phyloP scores from a whole-genome alignment of 2,113 vertebrate species.

The Lycocorax pyrrhopterus region DNA sequence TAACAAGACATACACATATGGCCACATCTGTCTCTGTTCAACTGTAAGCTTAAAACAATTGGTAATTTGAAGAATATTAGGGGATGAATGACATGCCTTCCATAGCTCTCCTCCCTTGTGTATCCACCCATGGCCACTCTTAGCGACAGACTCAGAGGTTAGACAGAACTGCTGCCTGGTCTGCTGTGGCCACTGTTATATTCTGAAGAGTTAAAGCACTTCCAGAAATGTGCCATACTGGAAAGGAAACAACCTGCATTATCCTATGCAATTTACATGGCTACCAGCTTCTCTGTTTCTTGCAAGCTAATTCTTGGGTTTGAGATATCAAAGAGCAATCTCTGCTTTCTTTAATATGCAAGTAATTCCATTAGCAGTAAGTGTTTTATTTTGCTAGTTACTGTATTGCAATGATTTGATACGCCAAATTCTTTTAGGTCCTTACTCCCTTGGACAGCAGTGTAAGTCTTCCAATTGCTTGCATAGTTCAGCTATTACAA shows the following conservation, averaged over 20 bases:
- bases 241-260: not conserved
- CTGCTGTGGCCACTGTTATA: not conserved
- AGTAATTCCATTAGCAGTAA: not conserved
- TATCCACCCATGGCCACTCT: not conserved
- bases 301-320: not conserved
- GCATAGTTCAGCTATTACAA: conserved; percentile 25
- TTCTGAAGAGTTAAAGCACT: not conserved
- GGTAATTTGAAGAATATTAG: not conserved
- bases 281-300: not conserved
- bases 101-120: not conserved
- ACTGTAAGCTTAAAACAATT: not conserved
- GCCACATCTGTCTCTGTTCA: not conserved
- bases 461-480: conserved; percentile 34
- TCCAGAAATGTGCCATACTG: not conserved
- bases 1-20: not conserved
- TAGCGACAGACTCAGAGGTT: not conserved
- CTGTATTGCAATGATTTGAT: not conserved
- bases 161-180: not conserved
- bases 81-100: not conserved
- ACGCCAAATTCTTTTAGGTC: not conserved
- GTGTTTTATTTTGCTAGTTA: not conserved
- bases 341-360: conserved; percentile 3
- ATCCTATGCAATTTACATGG: not conserved
- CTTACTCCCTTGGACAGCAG: conserved; percentile 4
- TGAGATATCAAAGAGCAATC: not conserved